A percentile compares a stretch with the other conserved stretches of the same genome.
Evolutionary conservation across 2,113 vertebrate genomes (phyloP).

Genomic region (Cephalophus harveyi): DNA sequence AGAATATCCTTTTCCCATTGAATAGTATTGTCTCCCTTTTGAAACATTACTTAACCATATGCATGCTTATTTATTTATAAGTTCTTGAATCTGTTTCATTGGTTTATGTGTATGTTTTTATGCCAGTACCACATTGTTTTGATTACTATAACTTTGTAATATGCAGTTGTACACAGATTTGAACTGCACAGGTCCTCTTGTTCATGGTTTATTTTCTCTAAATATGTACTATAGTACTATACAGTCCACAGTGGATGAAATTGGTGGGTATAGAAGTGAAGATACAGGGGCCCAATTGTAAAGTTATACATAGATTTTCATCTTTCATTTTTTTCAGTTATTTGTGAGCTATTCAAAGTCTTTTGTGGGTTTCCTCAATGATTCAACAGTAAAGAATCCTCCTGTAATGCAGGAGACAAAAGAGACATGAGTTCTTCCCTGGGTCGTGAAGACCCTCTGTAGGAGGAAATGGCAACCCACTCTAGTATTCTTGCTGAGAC

Average conservation of each 20-base stretch:
- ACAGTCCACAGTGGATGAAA: neutral
- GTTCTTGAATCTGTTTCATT: neutral
- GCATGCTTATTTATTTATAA: neutral
- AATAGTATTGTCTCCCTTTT: neutral
- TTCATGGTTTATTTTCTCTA: no score
- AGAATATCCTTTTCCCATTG: neutral
- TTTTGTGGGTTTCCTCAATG: no score
- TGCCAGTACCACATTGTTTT: neutral
- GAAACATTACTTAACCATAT: neutral
- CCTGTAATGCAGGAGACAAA: no score
- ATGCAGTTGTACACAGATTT: neutral
- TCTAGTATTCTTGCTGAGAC: no score
- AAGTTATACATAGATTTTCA: neutral
- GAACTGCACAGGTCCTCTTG: no score
- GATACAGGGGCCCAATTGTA: neutral
- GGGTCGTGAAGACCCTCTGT: no score
- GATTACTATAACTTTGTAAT: neutral
- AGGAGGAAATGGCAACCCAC: no score
- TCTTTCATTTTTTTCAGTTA: neutral
- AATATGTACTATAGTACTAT: no score
- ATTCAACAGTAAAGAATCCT: no score
- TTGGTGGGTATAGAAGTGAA: neutral
- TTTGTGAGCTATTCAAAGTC: neutral
- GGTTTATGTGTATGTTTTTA: neutral
- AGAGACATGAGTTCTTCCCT: no score